Evolutionary conservation across 2,888 invertebrate genomes (phyloP).

Genomic region (Agonopterix heracliana): DNA sequence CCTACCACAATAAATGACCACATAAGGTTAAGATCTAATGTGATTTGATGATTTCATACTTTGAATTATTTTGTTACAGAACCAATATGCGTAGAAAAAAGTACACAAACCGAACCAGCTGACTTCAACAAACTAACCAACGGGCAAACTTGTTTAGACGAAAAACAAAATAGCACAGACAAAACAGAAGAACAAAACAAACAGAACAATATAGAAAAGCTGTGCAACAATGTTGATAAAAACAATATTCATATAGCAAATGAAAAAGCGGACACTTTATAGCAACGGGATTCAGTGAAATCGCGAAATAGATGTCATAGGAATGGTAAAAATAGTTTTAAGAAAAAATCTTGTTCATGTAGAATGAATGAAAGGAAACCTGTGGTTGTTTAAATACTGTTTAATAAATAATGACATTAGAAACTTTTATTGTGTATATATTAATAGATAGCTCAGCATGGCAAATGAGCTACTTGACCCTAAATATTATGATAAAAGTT

Average conservation of each 20-base stretch:
- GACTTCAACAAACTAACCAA: conserved; percentile 50
- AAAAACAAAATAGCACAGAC: conserved; percentile 11
- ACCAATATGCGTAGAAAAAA: conserved; percentile 45
- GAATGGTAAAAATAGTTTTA: conserved; percentile 38
- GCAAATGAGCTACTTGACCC: background rate
- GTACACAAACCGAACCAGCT: conserved; percentile 55
- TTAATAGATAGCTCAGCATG: background rate
- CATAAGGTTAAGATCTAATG: background rate
- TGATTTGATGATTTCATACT: background rate
- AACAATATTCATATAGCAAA: conserved; percentile 23
- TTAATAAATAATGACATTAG: background rate
- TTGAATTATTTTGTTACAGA: conserved; percentile 31
- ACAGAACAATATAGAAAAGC: conserved; percentile 27
- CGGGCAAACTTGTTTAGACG: conserved; percentile 33
- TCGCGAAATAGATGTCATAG: conserved; percentile 48
- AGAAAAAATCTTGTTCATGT: conserved; percentile 64
- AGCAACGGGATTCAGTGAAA: conserved; percentile 58
- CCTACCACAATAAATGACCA: too few relatives aligned
- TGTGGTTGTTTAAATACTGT: conserved; percentile 42
- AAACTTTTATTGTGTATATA: conserved; percentile 1
- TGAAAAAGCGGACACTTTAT: conserved; percentile 53
- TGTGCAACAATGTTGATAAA: conserved; percentile 16
- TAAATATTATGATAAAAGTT: background rate
- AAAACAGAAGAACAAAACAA: conserved; percentile 24
- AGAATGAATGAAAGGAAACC: conserved; percentile 58